Conservation (phyloP, 2,888 invertebrate species). For the Choristoneura rosaceana region DNA sequence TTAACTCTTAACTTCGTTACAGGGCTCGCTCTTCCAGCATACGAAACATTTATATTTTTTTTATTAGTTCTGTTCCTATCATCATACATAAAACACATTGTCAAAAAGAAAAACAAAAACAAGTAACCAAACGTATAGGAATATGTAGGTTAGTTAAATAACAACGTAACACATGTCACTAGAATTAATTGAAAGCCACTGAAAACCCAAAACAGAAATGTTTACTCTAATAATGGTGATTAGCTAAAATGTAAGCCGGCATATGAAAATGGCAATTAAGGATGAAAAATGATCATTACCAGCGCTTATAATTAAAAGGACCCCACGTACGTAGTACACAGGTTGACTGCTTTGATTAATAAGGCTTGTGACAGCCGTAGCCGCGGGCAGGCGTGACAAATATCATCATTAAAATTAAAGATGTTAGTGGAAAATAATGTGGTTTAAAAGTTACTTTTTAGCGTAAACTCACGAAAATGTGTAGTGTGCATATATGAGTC, state of each 20-base stretch:
- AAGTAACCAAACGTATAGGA: no score
- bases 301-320: conserved; percentile 81
- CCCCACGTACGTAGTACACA: conserved; percentile 64
- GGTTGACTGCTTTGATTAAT: conserved; percentile 79
- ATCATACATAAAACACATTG: neutral
- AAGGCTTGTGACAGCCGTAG: conserved; percentile 70
- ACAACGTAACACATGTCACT: conserved; percentile 39
- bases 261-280: conserved; percentile 78
- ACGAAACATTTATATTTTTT: no score
- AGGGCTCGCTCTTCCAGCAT: no score
- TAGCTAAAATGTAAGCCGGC: conserved; percentile 70
- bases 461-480: neutral
- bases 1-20: no score
- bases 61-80: no score
- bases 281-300: conserved; percentile 83
- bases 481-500: neutral
- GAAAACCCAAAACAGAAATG: conserved; percentile 55
- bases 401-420: conserved; percentile 55
- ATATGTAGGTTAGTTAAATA: neutral
- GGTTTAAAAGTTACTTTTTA: neutral
- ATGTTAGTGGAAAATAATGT: conserved; percentile 22
- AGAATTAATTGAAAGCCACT: conserved; percentile 53
- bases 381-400: conserved; percentile 59
- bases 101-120: neutral
- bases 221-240: conserved; percentile 74